phyloP scores from a whole-genome alignment of 2,797 vertebrate genomes.

The Hylomyscus alleni region DNA sequence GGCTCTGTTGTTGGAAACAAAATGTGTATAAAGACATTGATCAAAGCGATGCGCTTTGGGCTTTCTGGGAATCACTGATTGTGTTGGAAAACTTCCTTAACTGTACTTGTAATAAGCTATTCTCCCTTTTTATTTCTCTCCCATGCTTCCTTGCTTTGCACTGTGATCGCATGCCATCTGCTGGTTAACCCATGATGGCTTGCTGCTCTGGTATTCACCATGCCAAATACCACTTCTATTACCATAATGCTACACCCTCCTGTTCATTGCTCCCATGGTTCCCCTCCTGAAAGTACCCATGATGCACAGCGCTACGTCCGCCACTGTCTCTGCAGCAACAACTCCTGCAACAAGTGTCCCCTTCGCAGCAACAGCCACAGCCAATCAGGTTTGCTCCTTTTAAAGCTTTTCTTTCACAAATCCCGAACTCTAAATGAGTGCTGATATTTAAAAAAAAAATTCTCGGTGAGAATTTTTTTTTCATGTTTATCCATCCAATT shows the following conservation, averaged over 20 bases:
- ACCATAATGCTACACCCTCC: slow-evolving; percentile 99
- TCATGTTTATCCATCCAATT: slow-evolving; percentile 92
- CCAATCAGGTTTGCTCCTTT: slow-evolving; percentile 99
- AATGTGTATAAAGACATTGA: slow-evolving; percentile 75
- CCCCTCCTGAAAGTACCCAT: slow-evolving; percentile 99
- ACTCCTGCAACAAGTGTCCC: slow-evolving; percentile 99
- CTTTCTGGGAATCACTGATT: slow-evolving; percentile 94
- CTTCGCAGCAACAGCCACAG: slow-evolving; percentile 99
- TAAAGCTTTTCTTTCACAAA: slow-evolving; percentile 99
- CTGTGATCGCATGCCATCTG: slow-evolving; percentile 99
- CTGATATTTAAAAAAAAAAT: slow-evolving; percentile 92
- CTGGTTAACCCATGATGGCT: slow-evolving; percentile 99
- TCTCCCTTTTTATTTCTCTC: slow-evolving; percentile 95
- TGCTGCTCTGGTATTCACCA: slow-evolving; percentile 98
- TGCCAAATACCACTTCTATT: slow-evolving; percentile 96
- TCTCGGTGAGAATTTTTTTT: slow-evolving; percentile 92
- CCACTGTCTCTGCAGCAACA: slow-evolving; percentile 99
- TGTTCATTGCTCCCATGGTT: slow-evolving; percentile 99
- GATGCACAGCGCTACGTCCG: slow-evolving; percentile 99
- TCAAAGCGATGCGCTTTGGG: slow-evolving; percentile 80
- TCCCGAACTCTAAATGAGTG: slow-evolving; percentile 97
- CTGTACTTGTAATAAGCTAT: slow-evolving; percentile 96
- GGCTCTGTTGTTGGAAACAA: slow-evolving; percentile 67
- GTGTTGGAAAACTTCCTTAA: slow-evolving; percentile 95
- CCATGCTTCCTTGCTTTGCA: slow-evolving; percentile 99